phyloP scores from a whole-genome alignment of 2,888 invertebrate genomes.

The Catocala nupta region DNA sequence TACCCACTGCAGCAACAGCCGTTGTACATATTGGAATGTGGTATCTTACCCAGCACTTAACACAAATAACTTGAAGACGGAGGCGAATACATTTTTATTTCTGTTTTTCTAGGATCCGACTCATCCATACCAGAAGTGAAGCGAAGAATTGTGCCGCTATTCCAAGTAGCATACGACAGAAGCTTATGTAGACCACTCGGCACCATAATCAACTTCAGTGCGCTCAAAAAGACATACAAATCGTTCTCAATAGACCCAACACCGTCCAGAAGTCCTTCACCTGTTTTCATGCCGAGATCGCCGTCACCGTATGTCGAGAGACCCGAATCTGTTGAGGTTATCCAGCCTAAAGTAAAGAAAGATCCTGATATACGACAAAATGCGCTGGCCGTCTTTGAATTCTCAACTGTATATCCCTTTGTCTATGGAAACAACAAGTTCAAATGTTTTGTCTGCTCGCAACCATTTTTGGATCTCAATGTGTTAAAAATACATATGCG shows the following conservation, averaged over 20 bases:
- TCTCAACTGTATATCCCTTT: constrained; percentile 80
- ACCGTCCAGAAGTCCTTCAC: constrained; percentile 72
- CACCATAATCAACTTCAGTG: constrained; percentile 74
- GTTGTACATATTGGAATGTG: constrained; percentile 19
- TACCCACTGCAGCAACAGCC: not conserved
- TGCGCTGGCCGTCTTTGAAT: constrained; percentile 76
- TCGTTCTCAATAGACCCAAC: constrained; percentile 41
- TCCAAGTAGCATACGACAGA: constrained; percentile 82
- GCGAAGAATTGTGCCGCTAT: constrained; percentile 76
- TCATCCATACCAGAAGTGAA: constrained; percentile 58
- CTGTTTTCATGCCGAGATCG: constrained; percentile 49
- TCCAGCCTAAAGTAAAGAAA: constrained; percentile 40
- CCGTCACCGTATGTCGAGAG: constrained; percentile 33
- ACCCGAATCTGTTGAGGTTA: constrained; percentile 21
- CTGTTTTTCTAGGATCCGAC: constrained; percentile 80
- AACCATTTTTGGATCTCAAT: constrained; percentile 74
- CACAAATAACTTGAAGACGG: constrained; percentile 18
- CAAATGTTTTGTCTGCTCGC: constrained; percentile 80
- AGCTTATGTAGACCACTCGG: constrained; percentile 80
- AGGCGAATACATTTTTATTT: constrained; percentile 55
- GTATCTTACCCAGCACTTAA: constrained; percentile 23
- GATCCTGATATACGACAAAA: constrained; percentile 74
- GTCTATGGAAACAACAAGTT: constrained; percentile 81
- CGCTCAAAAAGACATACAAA: constrained; percentile 54
- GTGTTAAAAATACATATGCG: constrained; percentile 73